These are phyloP conservation scores for Arizona elegans DNA, from an alignment of 2,113 vertebrate species.

Conservation along the genomic window DNA sequence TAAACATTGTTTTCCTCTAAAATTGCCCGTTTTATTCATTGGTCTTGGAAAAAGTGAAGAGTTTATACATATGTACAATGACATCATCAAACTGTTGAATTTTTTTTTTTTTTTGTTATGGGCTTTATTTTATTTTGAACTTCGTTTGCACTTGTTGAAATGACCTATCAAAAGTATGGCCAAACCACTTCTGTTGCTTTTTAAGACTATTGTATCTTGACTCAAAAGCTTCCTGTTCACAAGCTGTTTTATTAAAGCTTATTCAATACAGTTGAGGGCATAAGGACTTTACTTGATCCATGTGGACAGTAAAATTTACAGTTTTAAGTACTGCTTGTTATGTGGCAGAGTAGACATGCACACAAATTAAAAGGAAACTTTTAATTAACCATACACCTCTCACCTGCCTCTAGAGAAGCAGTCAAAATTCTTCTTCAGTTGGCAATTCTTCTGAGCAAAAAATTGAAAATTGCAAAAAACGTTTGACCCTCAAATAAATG, in stretches of 20 bases:
- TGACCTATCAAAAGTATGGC: neutral
- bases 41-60: neutral
- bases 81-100: neutral
- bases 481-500: neutral
- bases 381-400: neutral
- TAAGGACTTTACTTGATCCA: neutral
- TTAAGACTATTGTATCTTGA: neutral
- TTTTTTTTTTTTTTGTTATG: neutral
- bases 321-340: neutral
- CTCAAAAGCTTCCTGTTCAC: neutral
- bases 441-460: neutral
- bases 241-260: neutral
- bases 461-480: neutral
- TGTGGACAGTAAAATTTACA: neutral
- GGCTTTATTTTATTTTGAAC: neutral
- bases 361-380: neutral
- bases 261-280: neutral
- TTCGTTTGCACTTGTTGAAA: neutral
- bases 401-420: neutral
- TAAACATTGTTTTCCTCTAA: neutral
- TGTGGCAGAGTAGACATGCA: neutral
- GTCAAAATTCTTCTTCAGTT: neutral
- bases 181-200: neutral
- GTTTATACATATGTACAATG: neutral
- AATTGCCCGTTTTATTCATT: neutral